Percentiles rank a stretch among this genome's conserved stretches.
phyloP scores from a whole-genome alignment of 2,797 vertebrate species.

The Steatocranus sp. region DNA sequence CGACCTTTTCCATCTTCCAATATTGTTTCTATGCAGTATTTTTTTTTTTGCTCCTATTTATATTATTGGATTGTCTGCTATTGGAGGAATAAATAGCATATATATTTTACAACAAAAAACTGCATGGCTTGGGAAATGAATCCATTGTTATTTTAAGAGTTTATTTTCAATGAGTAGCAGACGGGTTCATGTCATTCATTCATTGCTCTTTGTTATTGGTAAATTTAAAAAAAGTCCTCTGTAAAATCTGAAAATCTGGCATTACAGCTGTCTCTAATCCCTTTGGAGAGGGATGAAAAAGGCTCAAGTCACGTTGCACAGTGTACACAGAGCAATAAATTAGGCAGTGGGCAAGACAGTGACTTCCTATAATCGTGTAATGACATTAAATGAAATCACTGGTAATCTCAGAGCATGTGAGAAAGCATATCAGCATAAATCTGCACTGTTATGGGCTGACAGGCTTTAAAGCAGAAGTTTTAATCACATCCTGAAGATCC shows the following conservation, averaged over 20 bases:
- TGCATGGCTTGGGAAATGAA: background rate
- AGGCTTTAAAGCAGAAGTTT: slow-evolving; percentile 27
- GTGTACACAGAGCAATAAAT: background rate
- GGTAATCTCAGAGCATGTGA: slow-evolving; percentile 29
- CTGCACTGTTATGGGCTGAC: slow-evolving; percentile 2
- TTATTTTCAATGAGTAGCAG: slow-evolving; percentile 1
- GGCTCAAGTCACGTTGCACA: slow-evolving; percentile 15
- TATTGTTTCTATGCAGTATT: background rate
- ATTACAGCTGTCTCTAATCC: slow-evolving; percentile 47
- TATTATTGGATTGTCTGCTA: background rate
- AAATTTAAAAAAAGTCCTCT: background rate
- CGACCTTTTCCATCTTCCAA: background rate
- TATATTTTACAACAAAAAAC: background rate
- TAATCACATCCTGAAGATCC: background rate
- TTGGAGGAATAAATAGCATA: background rate
- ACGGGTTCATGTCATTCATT: slow-evolving; percentile 11
- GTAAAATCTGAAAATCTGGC: slow-evolving; percentile 54
- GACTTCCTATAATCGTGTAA: slow-evolving; percentile 2
- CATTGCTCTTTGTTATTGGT: background rate
- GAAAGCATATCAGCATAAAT: background rate
- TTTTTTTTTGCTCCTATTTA: background rate
- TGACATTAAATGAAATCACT: slow-evolving; percentile 4
- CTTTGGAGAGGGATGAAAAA: slow-evolving; percentile 36
- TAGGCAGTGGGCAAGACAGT: background rate
- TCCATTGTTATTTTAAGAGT: background rate